A percentile compares a stretch with the other conserved stretches of the same genome.
phyloP scores from a whole-genome alignment of 2,113 vertebrate genomes.

The Tachuris rubrigastra region DNA sequence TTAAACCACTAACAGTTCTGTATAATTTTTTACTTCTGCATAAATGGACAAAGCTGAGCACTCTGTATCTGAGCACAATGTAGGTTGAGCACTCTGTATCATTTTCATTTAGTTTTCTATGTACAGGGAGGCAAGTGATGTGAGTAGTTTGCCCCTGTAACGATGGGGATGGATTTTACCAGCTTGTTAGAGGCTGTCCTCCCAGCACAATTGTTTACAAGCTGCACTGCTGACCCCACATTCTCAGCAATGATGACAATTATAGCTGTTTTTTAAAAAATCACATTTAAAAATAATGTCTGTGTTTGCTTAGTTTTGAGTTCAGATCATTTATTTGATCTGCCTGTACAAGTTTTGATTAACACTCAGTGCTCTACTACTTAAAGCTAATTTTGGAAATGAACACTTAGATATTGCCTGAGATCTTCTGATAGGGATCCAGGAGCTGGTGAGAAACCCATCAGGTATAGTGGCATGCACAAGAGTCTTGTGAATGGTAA shows the following conservation, averaged over 20 bases:
- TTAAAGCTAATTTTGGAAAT: background rate
- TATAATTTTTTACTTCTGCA: background rate
- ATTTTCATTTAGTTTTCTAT: background rate
- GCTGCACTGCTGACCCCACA: background rate
- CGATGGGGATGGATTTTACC: background rate
- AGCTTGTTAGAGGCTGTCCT: background rate
- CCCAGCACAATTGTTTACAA: rapidly evolving
- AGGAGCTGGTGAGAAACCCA: background rate
- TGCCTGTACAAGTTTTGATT: background rate
- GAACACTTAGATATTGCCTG: background rate
- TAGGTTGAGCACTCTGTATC: background rate
- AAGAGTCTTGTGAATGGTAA: background rate
- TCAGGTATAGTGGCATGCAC: rapidly evolving
- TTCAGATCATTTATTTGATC: background rate
- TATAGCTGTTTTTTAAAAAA: background rate
- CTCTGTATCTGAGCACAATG: background rate
- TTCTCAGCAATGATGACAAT: background rate
- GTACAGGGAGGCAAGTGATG: background rate
- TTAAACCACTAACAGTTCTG: background rate
- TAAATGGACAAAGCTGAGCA: background rate
- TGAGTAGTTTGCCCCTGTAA: rapidly evolving
- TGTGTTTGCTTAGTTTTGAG: background rate
- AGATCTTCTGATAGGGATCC: background rate
- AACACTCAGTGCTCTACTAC: background rate
- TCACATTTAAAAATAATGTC: background rate